Evolutionary conservation across 2,797 vertebrate species (phyloP).

Genomic region (Limosa lapponica): DNA sequence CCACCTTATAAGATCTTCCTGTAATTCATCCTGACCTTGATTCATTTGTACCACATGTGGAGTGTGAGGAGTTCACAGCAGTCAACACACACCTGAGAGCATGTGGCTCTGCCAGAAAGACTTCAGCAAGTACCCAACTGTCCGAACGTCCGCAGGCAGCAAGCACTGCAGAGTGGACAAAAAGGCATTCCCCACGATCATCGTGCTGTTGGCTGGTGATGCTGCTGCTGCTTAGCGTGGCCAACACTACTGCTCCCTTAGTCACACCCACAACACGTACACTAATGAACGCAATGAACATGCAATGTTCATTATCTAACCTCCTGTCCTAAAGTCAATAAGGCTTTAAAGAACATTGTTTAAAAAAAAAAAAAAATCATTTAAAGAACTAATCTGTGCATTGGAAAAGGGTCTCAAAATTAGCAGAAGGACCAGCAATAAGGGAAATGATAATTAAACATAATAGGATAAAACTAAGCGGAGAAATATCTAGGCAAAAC

Average conservation of each 20-base stretch:
- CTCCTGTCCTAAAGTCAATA: background rate
- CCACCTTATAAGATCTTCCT: background rate
- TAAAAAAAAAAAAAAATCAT: background rate
- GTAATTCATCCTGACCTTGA: background rate
- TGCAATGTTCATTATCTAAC: background rate
- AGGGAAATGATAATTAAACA: background rate
- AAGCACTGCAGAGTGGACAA: background rate
- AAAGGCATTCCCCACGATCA: background rate
- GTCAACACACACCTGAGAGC: background rate
- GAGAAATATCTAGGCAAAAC: background rate
- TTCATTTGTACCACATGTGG: background rate
- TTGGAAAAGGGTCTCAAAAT: background rate
- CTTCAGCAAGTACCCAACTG: background rate
- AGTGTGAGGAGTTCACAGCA: background rate
- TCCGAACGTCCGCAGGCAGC: accelerated
- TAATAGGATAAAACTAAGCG: background rate
- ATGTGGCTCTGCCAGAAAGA: background rate
- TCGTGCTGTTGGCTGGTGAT: background rate
- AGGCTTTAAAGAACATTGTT: background rate
- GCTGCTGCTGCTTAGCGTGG: background rate
- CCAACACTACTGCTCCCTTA: background rate
- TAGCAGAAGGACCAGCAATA: background rate
- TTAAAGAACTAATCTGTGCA: background rate
- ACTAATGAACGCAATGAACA: background rate
- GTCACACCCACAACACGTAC: background rate